phyloP scores from a whole-genome alignment of 1,140 invertebrate genomes.

The Caerostris darwini region DNA sequence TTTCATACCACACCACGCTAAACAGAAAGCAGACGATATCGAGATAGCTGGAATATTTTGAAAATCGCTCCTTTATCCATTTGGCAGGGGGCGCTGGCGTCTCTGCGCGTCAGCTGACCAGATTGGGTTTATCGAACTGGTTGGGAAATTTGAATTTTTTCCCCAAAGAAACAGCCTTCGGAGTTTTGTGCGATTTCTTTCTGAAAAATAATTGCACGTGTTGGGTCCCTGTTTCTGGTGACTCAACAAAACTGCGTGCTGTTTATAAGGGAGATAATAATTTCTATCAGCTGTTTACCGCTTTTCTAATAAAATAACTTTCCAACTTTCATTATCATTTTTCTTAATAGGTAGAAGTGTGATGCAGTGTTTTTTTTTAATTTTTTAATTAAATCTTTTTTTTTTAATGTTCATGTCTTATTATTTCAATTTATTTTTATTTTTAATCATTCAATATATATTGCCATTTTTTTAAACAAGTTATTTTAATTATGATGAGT shows the following conservation, averaged over 20 bases:
- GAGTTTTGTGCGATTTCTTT: not conserved
- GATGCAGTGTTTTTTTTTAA: not conserved
- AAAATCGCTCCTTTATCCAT: constrained; percentile 24
- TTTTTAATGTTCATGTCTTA: not conserved
- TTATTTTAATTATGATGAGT: too few species aligned
- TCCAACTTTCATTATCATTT: not conserved
- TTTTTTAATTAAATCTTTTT: not conserved
- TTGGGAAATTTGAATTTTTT: constrained; percentile 22
- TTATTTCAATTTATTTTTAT: too few species aligned
- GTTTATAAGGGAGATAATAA: not conserved
- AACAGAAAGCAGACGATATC: not conserved
- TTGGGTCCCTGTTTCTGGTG: not conserved
- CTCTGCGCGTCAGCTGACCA: constrained; percentile 1
- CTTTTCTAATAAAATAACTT: not conserved
- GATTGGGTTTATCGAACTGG: not conserved
- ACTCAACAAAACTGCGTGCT: not conserved
- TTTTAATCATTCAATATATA: too few species aligned
- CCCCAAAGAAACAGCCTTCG: not conserved
- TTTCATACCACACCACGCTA: constrained; percentile 6
- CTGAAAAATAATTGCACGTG: not conserved
- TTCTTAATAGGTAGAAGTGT: not conserved
- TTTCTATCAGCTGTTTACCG: not conserved
- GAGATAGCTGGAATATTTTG: not conserved
- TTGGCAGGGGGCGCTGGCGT: not conserved
- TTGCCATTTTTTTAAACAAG: too few species aligned